Evolutionary conservation across 2,113 vertebrate species (phyloP).

Genomic region (Vidua macroura): DNA sequence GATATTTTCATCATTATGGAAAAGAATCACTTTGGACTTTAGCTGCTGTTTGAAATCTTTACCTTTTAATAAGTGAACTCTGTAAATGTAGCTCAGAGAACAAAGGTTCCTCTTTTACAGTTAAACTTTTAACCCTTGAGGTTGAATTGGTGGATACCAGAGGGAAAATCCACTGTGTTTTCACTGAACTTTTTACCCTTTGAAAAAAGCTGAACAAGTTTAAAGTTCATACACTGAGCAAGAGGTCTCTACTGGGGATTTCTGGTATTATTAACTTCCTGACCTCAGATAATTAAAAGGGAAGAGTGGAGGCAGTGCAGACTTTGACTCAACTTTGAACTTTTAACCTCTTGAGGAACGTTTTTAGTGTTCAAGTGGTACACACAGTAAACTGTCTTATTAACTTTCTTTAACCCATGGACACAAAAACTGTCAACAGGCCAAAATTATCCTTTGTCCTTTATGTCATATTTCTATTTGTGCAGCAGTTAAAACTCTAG

Average conservation of each 20-base stretch:
- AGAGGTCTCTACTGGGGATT: conserved; percentile 81
- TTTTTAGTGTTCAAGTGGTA: conserved; percentile 75
- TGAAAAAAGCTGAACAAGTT: conserved; percentile 75
- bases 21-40: conserved; percentile 73
- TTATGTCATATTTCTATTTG: conserved; percentile 60
- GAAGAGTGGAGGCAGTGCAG: conserved; percentile 76
- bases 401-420: conserved; percentile 64
- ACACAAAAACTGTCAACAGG: conserved; percentile 48
- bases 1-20: conserved; percentile 75
- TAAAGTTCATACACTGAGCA: conserved; percentile 81
- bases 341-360: conserved; percentile 77
- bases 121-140: conserved; percentile 83
- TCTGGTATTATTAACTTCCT: conserved; percentile 87
- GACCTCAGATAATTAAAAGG: conserved; percentile 85
- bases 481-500: conserved; percentile 23
- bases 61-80: conserved; percentile 83
- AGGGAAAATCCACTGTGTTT: conserved; percentile 77
- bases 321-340: conserved; percentile 84
- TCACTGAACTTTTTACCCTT: conserved; percentile 83
- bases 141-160: conserved; percentile 74
- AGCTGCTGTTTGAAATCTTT: conserved; percentile 75
- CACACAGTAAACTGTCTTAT: conserved; percentile 67
- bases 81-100: conserved; percentile 78
- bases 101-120: conserved; percentile 81
- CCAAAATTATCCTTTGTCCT: conserved; percentile 55